These are phyloP conservation scores for Fistularia tabacaria DNA, from an alignment of 2,797 vertebrate genomes.

Conservation along the genomic window DNA sequence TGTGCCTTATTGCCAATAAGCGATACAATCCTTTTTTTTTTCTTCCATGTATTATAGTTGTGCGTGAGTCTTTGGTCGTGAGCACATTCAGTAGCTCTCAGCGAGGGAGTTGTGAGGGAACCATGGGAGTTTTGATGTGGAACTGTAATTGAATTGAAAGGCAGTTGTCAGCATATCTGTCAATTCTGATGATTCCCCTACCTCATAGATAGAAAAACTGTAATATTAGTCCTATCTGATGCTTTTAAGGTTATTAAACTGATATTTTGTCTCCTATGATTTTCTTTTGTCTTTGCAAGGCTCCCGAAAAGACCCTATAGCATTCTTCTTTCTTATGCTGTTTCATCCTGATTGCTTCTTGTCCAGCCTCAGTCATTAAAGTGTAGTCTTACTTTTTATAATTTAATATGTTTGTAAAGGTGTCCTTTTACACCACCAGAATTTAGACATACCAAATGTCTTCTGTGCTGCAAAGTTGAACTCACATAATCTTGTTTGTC, in stretches of 20 bases:
- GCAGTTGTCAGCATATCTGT: slow-evolving; percentile 73
- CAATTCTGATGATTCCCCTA: slow-evolving; percentile 65
- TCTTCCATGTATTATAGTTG: slow-evolving; percentile 23
- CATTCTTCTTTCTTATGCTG: not conserved
- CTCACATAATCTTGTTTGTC: slow-evolving; percentile 62
- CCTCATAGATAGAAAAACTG: slow-evolving; percentile 65
- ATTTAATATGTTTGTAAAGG: slow-evolving; percentile 40
- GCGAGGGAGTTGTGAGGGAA: slow-evolving; percentile 56
- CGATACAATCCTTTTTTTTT: no score
- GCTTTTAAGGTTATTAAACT: no score
- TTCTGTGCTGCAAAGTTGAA: slow-evolving; percentile 39
- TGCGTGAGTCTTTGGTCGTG: slow-evolving; percentile 15
- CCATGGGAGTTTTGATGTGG: slow-evolving; percentile 56
- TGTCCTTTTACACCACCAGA: slow-evolving; percentile 57
- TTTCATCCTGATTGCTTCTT: slow-evolving; percentile 41
- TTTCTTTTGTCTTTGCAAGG: slow-evolving; percentile 8
- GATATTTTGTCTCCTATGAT: no score
- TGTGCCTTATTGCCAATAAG: slow-evolving; percentile 19
- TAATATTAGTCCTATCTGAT: no score
- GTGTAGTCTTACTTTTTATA: slow-evolving; percentile 47
- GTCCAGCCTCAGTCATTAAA: slow-evolving; percentile 68
- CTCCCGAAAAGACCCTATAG: no score
- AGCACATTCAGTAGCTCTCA: slow-evolving; percentile 42
- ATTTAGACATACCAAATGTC: slow-evolving; percentile 52
- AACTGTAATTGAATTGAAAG: slow-evolving; percentile 73